These are phyloP conservation scores for Pterocles burchelli DNA, from an alignment of 2,113 vertebrate genomes.

Conservation along the genomic window DNA sequence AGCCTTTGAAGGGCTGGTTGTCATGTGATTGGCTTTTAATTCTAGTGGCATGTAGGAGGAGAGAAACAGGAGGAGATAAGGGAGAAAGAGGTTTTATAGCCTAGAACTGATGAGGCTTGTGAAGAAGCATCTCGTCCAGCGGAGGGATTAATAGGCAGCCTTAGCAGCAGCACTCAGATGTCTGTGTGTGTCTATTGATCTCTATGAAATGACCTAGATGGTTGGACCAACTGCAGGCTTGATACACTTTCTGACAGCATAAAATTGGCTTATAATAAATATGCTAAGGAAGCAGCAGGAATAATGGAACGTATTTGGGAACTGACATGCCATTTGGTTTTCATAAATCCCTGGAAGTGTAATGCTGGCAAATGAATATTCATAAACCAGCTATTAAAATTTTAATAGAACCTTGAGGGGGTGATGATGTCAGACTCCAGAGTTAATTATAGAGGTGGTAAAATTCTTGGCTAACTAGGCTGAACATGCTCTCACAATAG, in stretches of 20 bases:
- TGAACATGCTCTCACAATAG: background rate
- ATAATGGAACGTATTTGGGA: background rate
- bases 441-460: constrained; percentile 31
- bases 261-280: constrained; percentile 7
- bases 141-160: background rate
- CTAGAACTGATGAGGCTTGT: background rate
- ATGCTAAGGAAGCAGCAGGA: background rate
- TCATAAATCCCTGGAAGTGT: constrained; percentile 36
- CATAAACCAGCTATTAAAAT: constrained; percentile 39
- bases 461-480: background rate
- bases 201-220: background rate
- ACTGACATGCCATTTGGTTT: background rate
- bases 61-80: background rate
- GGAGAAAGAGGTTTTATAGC: background rate
- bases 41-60: background rate
- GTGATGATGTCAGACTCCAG: constrained; percentile 38
- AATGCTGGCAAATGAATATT: constrained; percentile 45
- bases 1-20: background rate
- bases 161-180: background rate
- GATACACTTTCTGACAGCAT: background rate
- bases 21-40: background rate
- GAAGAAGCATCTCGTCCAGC: background rate
- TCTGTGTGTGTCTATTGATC: background rate
- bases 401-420: constrained; percentile 35
- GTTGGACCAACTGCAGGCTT: background rate